phyloP scores from a whole-genome alignment of 2,113 vertebrate species.

The Gopherus flavomarginatus region DNA sequence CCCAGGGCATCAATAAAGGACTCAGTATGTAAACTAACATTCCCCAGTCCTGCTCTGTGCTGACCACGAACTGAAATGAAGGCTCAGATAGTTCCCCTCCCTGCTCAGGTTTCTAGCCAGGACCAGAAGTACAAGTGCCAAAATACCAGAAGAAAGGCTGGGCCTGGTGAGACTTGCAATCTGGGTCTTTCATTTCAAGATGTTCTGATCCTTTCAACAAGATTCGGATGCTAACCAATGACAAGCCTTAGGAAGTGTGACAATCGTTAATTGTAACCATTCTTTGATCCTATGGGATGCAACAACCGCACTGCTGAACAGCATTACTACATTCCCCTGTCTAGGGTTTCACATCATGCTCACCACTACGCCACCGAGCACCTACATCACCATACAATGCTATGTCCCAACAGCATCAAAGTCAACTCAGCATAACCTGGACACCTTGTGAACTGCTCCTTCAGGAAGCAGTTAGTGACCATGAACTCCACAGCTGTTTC shows the following conservation, averaged over 20 bases:
- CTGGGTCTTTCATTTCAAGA: neutral
- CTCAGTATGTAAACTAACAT: neutral
- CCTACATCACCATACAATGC: neutral
- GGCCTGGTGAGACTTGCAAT: neutral
- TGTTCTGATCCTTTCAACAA: constrained; percentile 15
- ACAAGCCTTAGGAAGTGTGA: neutral
- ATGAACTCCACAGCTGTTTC: neutral
- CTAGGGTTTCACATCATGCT: neutral
- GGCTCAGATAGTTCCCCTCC: neutral
- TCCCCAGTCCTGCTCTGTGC: neutral
- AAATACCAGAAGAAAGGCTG: neutral
- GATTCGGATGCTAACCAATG: neutral
- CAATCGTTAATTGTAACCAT: rapidly evolving
- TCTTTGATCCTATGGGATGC: neutral
- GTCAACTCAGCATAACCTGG: neutral
- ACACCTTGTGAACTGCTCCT: neutral
- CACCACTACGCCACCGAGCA: neutral
- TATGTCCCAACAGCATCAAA: neutral
- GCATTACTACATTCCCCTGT: neutral
- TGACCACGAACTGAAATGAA: neutral
- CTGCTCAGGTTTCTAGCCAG: neutral
- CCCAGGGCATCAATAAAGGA: neutral
- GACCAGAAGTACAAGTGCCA: neutral
- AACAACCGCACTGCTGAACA: neutral
- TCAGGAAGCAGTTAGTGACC: neutral